Base-by-base conservation (phyloP, 2,888 invertebrate genomes). In the Yponomeuta cagnagella region DNA sequence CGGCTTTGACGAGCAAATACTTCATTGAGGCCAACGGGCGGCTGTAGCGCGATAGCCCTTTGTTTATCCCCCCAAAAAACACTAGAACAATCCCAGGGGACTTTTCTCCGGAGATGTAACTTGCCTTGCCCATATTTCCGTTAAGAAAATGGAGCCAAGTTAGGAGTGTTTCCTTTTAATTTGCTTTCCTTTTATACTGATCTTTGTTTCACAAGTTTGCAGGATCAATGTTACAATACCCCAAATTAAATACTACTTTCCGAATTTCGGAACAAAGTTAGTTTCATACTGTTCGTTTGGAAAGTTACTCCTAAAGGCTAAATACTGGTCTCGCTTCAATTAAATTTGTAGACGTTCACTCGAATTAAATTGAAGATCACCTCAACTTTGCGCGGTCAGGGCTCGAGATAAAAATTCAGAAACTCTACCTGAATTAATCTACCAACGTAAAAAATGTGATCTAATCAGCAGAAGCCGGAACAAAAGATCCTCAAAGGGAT, bases 1-100 rank as follows among this genome's bases (percentile, higher is more conserved):
- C 84, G 73, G 79, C 79, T 83, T 83, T 82, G 83, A 84, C 80
- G 80, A 78, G 79, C 63, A 81, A 80, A 78, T 81, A 79, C 80
- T 80, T 81, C 77, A 78, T 80, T 80, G 80, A 77, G 77, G 78
- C 78, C 75, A 76, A 75, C 73, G 71, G 76, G 76, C 74, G 76
- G 76, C 76, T 77, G 68, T 43, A 48, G 71, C 74, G 73, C 74
- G 78, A 77, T 78, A 80, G 76, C 78, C 77, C 76, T 77, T 78
- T 78, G 75, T 80, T 82, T 80, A 79, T 78, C 75, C 76, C 37
- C 15, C 52, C 12, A 12, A 12, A 12, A 58, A 58, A 58, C 15
- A 58, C 23, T 72, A 72, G 67, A 71, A 74, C 73, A 72, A 69
- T 70, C 73, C 74, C 74, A 9, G 52, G 3, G 15, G 52, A 58